Base-by-base conservation (phyloP, 2,797 vertebrate species). In the Argya squamiceps region DNA sequence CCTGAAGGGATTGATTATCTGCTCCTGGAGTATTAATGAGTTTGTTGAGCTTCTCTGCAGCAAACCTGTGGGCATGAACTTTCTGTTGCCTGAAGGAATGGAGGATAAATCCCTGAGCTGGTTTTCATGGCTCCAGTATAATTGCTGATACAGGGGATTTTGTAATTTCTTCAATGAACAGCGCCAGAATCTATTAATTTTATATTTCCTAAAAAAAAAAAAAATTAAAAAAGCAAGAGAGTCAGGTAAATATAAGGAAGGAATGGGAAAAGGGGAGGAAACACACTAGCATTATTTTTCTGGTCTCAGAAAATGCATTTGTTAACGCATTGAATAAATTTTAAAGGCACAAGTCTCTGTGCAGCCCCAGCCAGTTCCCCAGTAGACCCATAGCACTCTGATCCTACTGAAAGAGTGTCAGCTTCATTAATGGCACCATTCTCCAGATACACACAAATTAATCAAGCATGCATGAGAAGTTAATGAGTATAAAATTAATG, bases 1-100 rank as follows among this genome's bases (percentile, higher is more conserved):
- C 96, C 93, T 82, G 70, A 80, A 97, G 91, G 65, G 49, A 95
- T 81, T 94, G 84, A 93, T 96, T 92, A 80, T 63, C 84, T 71
- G 23, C 82, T 96, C 94, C 62, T 85, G 26, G 76, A 73, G 82
- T 34, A 76, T 88, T 94, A 95, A 94, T 89, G 86, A 43, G 86
- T 92, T 95, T 94, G 60, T 89, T 77, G 71, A 94, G 89, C 86
- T 96, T 75, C 65, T 91, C 84, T 93, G 78, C 63, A 84, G 62
- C 88, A 93, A 77, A 94, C 93, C 47, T 71, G 18, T 94, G 80
- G 43, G 47, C 62, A 59, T 85, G 91, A 93, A 92, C 64, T 92
- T 79, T 81, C 76, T 78, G 24, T 63, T 89, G 81, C 90, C 59
- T 76, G 58, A 47, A 94, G 83, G 71, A 97, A 81, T 18, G 36